phyloP scores from a whole-genome alignment of 2,888 invertebrate genomes.

The Rhyacophila evoluta region DNA sequence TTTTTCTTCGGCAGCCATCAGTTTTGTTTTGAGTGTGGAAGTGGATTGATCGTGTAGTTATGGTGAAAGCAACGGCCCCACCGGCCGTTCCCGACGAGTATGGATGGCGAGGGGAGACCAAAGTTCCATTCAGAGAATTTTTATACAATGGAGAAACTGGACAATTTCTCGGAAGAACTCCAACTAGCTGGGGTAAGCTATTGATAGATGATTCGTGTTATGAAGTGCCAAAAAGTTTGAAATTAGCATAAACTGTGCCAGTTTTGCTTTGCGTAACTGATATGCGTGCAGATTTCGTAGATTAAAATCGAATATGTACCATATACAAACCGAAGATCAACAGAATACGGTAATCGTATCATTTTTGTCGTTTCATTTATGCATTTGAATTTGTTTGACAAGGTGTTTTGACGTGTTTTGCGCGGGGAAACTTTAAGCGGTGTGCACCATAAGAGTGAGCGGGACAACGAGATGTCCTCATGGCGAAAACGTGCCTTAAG shows the following conservation, averaged over 20 bases:
- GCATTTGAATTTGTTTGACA: conserved; percentile 6
- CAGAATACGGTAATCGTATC: too few species aligned
- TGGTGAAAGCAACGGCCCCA: conserved; percentile 41
- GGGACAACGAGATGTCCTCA: conserved; percentile 27
- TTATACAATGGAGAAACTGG: conserved; percentile 67
- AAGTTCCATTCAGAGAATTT: conserved; percentile 59
- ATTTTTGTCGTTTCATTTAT: too few species aligned
- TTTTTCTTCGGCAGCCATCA: conserved; percentile 37
- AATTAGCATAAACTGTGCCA: background rate
- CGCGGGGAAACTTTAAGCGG: conserved; percentile 35
- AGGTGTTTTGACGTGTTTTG: conserved; percentile 8
- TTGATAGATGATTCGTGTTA: conserved; percentile 16
- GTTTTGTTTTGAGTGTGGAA: conserved; percentile 38
- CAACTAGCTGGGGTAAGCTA: conserved; percentile 71
- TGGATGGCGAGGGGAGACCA: conserved; percentile 57
- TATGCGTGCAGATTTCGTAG: background rate
- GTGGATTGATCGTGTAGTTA: conserved; percentile 34
- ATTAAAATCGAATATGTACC: background rate
- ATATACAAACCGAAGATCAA: too few species aligned
- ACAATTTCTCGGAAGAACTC: conserved; percentile 67
- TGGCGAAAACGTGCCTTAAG: background rate
- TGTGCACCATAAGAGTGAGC: conserved; percentile 26
- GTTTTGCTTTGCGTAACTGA: background rate
- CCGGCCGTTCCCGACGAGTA: conserved; percentile 49
- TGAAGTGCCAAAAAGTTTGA: conserved; percentile 17